Evolutionary conservation across 1,140 invertebrate genomes (phyloP), one percentile per base, ranked within the genome.

Genomic region (Vollenhovia emeryi): DNA sequence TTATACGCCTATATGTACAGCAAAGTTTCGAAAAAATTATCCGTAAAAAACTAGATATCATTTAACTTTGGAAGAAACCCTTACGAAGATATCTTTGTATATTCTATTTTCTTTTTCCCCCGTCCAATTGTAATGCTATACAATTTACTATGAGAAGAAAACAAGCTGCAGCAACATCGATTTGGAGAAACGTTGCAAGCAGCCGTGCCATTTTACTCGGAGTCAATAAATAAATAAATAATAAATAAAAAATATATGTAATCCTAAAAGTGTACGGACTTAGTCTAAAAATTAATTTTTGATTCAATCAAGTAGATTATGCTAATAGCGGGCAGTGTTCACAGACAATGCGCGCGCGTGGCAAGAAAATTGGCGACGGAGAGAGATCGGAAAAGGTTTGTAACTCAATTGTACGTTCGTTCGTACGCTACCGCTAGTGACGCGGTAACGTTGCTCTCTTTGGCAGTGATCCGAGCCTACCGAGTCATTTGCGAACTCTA

Each of bases 31-130:
- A 86, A 86, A 91, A 92, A 93, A 89, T 66, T 52, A 89, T 84
- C 43, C 86, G 91, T 93, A 86, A 92, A 93, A 93, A 92, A 91
- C 90, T 91, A 88, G 68, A 62, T 87, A 86, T 84, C 33, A 83
- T 27, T 69, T 84, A 33, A 76, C 57, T 86, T 84, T 89, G 91
- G 91, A 92, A 92, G 91, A 88, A 84, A 89, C 59, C 15, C 60
- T 74, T 66, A 33, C 11, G n/a, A 52, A 15, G 33, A 52, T 43
- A 69, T 74, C 85, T 76, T 52, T 55, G 71, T 33, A 57, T 27
- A 27, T 24, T n/a, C 52, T 68, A 62, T 13, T 24, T 48, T 59
- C 7, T 43, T 57, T 18, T 24, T 24, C 18, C 18, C 18, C 48
- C 13, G 40, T 62, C 13, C 74, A 48, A 78, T 66, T 45, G 13